Conservation (phyloP, 2,113 vertebrate genomes). For the Mormyrus iriodes region DNA sequence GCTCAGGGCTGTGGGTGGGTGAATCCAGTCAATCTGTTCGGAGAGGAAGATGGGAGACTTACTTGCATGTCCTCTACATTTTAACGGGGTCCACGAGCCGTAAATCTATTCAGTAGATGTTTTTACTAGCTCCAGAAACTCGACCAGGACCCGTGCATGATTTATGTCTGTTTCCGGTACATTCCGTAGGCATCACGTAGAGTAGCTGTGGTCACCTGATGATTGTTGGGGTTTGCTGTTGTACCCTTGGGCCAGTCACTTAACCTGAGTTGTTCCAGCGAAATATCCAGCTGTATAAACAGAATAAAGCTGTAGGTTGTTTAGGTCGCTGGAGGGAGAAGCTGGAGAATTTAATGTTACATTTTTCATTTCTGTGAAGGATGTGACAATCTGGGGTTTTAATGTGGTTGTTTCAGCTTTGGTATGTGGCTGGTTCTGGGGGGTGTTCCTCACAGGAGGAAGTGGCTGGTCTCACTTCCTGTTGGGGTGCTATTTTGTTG, state of each 20-base stretch:
- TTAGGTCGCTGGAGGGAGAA: neutral
- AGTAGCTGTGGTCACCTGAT: neutral
- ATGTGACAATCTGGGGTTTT: neutral
- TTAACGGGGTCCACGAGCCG: neutral
- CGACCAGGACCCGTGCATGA: neutral
- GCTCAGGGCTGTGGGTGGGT: neutral
- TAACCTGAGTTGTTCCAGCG: neutral
- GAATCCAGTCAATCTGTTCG: slow-evolving; percentile 7
- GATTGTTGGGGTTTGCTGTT: neutral
- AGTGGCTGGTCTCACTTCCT: neutral
- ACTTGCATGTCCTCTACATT: slow-evolving; percentile 5
- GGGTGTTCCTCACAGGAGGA: neutral
- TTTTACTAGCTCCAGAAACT: neutral
- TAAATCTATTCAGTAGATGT: slow-evolving; percentile 4
- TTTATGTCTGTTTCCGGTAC: neutral
- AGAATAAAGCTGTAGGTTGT: neutral
- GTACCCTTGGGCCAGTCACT: neutral
- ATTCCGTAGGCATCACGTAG: neutral
- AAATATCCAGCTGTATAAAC: slow-evolving; percentile 4
- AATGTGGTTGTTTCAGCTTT: neutral
- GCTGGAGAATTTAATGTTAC: neutral
- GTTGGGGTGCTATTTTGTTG: neutral
- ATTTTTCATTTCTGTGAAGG: neutral
- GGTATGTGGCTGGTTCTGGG: neutral
- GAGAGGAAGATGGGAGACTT: neutral